Conservation (phyloP, 2,888 invertebrate species). For the Gari tellinella region DNA sequence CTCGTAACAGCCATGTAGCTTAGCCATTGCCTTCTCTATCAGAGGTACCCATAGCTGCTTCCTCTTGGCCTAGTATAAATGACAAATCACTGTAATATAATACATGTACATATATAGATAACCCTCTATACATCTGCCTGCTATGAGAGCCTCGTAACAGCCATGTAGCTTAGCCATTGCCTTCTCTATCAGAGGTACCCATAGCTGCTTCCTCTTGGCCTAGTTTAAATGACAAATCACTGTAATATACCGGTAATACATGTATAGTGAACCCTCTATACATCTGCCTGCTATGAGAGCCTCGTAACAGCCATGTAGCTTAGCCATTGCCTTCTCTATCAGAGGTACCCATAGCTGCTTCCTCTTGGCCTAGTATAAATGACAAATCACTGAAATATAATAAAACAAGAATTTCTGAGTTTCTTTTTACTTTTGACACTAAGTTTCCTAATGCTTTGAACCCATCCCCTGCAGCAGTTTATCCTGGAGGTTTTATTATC, state of each 20-base stretch:
- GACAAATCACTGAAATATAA: no score
- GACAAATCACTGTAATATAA: no score
- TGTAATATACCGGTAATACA: no score
- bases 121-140: slow-evolving; percentile 80
- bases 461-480: no score
- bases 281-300: slow-evolving; percentile 90
- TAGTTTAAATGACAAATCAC: no score
- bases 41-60: slow-evolving; percentile 99
- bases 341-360: slow-evolving; percentile 99
- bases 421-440: no score
- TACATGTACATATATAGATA: no score
- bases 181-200: slow-evolving; percentile 99
- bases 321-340: slow-evolving; percentile 99
- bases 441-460: no score
- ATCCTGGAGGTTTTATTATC: no score
- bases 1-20: slow-evolving; percentile 98
- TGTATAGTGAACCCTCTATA: no score
- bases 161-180: slow-evolving; percentile 99
- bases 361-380: slow-evolving; percentile 92
- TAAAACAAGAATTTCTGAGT: no score
- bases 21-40: slow-evolving; percentile 99
- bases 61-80: slow-evolving; percentile 92
- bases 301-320: slow-evolving; percentile 98
- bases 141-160: slow-evolving; percentile 97
- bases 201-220: slow-evolving; percentile 97